Evolutionary conservation across 2,888 invertebrate genomes (phyloP).

Genomic region (Amblyjoppa fuscipennis): DNA sequence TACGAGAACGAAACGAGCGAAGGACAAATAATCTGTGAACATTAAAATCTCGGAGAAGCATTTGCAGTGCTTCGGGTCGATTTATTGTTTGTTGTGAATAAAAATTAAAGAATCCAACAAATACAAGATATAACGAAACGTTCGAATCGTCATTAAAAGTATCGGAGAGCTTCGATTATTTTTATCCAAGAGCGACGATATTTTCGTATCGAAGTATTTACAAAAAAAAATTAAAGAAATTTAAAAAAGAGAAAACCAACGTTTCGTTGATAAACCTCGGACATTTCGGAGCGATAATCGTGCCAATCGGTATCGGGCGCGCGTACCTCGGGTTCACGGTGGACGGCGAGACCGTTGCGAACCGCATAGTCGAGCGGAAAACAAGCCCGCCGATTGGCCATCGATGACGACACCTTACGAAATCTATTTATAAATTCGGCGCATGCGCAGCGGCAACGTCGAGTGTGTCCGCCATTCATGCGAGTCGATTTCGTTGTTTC

Average conservation of each 20-base stretch:
- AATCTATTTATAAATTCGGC: conserved; percentile 80
- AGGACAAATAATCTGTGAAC: background rate
- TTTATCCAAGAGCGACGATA: background rate
- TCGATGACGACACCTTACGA: conserved; percentile 77
- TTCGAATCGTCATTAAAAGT: conserved; percentile 15
- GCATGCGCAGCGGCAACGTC: conserved; percentile 75
- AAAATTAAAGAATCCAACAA: background rate
- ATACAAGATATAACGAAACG: background rate
- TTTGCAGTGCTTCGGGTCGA: background rate
- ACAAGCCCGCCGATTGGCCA: conserved; percentile 74
- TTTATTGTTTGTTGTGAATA: background rate
- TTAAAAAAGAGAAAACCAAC: background rate
- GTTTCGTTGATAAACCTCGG: background rate
- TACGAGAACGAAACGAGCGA: background rate
- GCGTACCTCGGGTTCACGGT: background rate
- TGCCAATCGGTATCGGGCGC: conserved; percentile 8
- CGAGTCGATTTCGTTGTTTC: conserved; percentile 83
- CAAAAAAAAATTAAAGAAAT: background rate
- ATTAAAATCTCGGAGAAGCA: background rate
- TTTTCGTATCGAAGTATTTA: background rate
- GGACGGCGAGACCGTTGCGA: background rate
- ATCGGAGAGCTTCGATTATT: background rate
- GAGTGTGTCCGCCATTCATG: conserved; percentile 83
- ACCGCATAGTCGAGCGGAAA: conserved; percentile 46
- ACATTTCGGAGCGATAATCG: conserved; percentile 23